Evolutionary conservation across 2,113 vertebrate genomes (phyloP).

Genomic region (Salvelinus alpinus): DNA sequence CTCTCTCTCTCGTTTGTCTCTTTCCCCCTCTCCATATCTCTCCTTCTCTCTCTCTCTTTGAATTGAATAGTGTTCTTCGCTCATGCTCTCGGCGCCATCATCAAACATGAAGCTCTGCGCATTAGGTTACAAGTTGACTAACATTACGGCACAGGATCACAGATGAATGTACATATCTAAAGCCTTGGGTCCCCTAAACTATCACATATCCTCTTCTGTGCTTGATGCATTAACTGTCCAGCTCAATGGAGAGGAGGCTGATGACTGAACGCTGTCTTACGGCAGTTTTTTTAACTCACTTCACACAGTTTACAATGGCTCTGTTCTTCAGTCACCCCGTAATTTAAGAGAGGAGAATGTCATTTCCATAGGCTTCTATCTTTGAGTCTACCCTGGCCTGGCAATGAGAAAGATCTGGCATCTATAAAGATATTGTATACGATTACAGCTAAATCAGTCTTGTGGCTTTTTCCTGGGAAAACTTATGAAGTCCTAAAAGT

Average conservation of each 20-base stretch:
- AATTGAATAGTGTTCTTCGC: neutral
- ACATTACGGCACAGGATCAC: neutral
- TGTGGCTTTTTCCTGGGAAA: constrained; percentile 76
- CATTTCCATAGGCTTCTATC: constrained; percentile 51
- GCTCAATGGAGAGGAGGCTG: neutral
- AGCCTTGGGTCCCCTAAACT: neutral
- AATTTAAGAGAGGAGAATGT: constrained; percentile 45
- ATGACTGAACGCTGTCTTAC: neutral
- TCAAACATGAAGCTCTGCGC: neutral
- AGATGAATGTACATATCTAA: neutral
- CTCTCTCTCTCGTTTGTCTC: neutral
- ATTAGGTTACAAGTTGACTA: neutral
- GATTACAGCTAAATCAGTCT: constrained; percentile 79
- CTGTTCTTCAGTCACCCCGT: constrained; percentile 29
- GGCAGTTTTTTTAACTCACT: neutral
- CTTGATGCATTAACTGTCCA: neutral
- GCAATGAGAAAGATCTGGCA: constrained; percentile 72
- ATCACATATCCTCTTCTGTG: neutral
- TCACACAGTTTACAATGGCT: constrained; percentile 18
- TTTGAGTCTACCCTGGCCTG: constrained; percentile 42
- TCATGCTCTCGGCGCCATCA: neutral
- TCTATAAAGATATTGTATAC: constrained; percentile 78
- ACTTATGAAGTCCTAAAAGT: constrained; percentile 77
- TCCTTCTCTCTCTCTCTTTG: neutral
- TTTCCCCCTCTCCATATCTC: constrained; percentile 6